phyloP scores from a whole-genome alignment of 2,888 invertebrate genomes.

The Tipula unca region DNA sequence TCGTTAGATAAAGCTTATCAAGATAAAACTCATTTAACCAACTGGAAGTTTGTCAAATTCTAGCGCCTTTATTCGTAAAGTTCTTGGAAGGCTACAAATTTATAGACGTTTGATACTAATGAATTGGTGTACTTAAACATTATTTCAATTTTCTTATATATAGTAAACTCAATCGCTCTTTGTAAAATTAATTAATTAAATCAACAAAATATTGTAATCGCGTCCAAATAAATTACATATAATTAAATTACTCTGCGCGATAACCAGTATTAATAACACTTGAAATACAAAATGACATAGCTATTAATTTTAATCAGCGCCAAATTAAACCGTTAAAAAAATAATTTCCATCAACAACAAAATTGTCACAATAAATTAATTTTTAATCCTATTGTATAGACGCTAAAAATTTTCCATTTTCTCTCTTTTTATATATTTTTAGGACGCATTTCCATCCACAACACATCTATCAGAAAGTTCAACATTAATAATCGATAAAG shows the following conservation, averaged over 20 bases:
- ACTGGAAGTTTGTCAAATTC: too few species aligned
- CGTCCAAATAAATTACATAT: neutral
- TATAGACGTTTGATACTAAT: too few species aligned
- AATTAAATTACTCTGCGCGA: neutral
- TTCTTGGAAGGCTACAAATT: too few species aligned
- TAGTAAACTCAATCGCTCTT: neutral
- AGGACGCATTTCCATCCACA: conserved; percentile 39
- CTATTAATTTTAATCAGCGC: neutral
- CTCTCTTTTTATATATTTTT: neutral
- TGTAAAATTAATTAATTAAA: neutral
- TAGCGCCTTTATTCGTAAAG: too few species aligned
- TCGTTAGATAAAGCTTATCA: too few species aligned
- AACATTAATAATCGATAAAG: conserved; percentile 44
- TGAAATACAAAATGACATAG: neutral
- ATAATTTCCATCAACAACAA: neutral
- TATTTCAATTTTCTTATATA: neutral
- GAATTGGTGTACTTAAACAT: too few species aligned
- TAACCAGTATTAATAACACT: neutral
- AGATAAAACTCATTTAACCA: too few species aligned
- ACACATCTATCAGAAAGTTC: conserved; percentile 44
- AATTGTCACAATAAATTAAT: neutral
- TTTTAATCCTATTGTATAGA: neutral
- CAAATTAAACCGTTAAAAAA: neutral
- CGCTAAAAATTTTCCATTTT: neutral
- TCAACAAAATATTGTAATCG: neutral